Conservation (phyloP, 2,113 vertebrate species). For the Stictonetta naevosa region DNA sequence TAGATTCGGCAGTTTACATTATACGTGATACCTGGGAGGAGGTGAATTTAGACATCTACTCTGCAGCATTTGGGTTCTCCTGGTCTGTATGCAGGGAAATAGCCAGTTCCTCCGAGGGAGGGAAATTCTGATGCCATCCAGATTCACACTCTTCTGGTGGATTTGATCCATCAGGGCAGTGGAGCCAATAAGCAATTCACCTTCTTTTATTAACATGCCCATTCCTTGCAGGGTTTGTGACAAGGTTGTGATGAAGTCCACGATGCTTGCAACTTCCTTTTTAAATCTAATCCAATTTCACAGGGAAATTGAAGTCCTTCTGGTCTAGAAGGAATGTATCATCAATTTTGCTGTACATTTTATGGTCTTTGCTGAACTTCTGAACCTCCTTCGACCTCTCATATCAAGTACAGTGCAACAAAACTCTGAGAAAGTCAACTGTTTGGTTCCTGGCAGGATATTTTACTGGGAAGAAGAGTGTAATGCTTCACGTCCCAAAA, state of each 20-base stretch:
- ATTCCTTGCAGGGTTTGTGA: neutral
- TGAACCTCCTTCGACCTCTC: neutral
- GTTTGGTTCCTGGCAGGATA: neutral
- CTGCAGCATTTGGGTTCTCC: neutral
- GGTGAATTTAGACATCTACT: neutral
- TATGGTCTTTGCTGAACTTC: neutral
- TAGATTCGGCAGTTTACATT: rapidly evolving
- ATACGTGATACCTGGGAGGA: neutral
- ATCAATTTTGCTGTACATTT: neutral
- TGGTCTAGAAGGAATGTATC: neutral
- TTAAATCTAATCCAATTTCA: neutral
- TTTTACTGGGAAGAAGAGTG: neutral
- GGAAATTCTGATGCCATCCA: neutral
- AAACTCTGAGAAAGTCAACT: neutral
- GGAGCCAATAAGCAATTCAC: rapidly evolving
- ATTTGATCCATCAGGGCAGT: rapidly evolving
- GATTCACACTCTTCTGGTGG: neutral
- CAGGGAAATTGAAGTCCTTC: neutral
- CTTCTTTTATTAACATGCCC: neutral
- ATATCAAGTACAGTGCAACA: rapidly evolving
- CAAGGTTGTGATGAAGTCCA: neutral
- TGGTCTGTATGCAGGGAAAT: neutral
- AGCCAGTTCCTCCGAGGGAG: neutral
- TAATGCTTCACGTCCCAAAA: neutral
- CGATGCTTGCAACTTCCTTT: neutral